phyloP scores from a whole-genome alignment of 2,888 invertebrate species.

The Campoplex nolae region DNA sequence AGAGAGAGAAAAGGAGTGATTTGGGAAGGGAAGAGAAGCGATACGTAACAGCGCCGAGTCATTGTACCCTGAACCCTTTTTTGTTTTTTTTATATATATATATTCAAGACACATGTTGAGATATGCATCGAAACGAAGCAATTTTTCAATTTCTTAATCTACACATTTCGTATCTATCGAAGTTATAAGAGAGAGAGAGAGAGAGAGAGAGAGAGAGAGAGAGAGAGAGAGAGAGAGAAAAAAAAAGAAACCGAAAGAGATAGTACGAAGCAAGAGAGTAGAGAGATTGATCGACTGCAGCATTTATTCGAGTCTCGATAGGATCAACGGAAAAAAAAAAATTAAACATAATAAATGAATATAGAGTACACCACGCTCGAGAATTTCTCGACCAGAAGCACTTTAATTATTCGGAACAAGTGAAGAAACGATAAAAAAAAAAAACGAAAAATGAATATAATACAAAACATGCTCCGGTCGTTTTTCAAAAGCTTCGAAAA shows the following conservation, averaged over 20 bases:
- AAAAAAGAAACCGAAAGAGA: not conserved
- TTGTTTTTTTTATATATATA: not conserved
- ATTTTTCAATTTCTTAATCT: conserved; percentile 59
- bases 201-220: not conserved
- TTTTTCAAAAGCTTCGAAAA: not conserved
- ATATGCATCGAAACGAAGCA: conserved; percentile 20
- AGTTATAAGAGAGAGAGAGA: not conserved
- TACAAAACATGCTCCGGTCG: not conserved
- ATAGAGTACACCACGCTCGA: not conserved
- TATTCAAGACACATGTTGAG: conserved; percentile 5
- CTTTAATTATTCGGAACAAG: not conserved
- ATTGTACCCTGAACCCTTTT: not conserved
- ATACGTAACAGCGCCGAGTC: conserved; percentile 1
- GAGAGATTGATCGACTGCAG: not conserved
- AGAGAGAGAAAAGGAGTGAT: not conserved
- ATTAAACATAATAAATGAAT: not conserved
- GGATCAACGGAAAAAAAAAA: not conserved
- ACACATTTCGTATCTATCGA: conserved; percentile 3
- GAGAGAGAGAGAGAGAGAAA: not conserved
- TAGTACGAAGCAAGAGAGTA: not conserved
- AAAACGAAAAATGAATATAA: not conserved
- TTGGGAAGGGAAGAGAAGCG: not conserved
- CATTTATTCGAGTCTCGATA: not conserved
- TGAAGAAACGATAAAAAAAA: not conserved
- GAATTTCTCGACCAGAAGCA: not conserved